Conservation (phyloP, 2,888 invertebrate species). For the Magallana nippona region DNA sequence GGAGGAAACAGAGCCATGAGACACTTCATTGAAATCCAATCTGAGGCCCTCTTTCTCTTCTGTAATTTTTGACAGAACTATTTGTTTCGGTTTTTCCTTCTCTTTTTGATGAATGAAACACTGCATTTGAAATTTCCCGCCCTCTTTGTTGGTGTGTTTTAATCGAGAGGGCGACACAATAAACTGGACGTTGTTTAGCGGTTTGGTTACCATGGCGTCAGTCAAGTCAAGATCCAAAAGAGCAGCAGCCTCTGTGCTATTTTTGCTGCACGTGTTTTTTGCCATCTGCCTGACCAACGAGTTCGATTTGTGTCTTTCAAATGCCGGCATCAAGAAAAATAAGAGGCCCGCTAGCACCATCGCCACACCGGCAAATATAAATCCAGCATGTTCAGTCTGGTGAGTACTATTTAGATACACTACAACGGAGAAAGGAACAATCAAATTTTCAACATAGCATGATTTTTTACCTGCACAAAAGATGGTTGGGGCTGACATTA, state of each 20-base stretch:
- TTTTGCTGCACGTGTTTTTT: slow-evolving; percentile 68
- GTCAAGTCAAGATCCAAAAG: slow-evolving; percentile 74
- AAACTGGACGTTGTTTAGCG: slow-evolving; percentile 70
- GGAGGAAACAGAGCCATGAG: slow-evolving; percentile 51
- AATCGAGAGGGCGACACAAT: slow-evolving; percentile 67
- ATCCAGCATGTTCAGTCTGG: slow-evolving; percentile 65
- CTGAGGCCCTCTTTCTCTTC: slow-evolving; percentile 72
- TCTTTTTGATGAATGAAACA: slow-evolving; percentile 72
- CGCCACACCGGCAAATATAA: slow-evolving; percentile 72
- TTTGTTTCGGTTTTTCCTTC: slow-evolving; percentile 70
- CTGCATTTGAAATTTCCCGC: slow-evolving; percentile 70
- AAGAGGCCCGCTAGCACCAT: slow-evolving; percentile 73
- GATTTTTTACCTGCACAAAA: no score
- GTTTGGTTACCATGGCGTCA: slow-evolving; percentile 70
- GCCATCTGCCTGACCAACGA: slow-evolving; percentile 75
- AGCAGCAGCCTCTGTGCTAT: slow-evolving; percentile 73
- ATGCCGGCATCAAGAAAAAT: slow-evolving; percentile 74
- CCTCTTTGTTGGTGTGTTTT: slow-evolving; percentile 65
- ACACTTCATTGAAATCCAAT: slow-evolving; percentile 68
- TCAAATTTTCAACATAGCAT: no score
- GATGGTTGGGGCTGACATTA: no score
- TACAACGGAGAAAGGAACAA: slow-evolving; percentile 59
- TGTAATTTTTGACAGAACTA: slow-evolving; percentile 72
- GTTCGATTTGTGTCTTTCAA: slow-evolving; percentile 74
- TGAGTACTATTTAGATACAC: slow-evolving; percentile 69